Evolutionary conservation across 30 jellyfish, hydroid and myxozoan genomes (phyloP), one percentile per base, ranked within the genome.

Genomic region (Cassiopea andromeda): DNA sequence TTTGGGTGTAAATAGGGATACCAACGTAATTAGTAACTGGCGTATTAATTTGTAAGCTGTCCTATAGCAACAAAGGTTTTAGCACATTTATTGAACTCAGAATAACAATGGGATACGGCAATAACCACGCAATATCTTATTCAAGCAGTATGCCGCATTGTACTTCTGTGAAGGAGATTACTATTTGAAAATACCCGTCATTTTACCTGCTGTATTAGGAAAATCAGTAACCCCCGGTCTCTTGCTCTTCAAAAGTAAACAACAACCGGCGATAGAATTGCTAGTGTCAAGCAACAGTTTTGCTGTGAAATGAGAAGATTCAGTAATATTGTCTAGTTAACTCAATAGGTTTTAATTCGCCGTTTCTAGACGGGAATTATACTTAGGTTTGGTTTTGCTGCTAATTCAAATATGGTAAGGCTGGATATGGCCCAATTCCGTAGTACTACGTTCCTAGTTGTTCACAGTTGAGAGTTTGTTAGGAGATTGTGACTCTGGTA

Each of bases 281-380:
- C 49, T 64, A 61, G 80, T 81, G 82, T 81, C 90, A 81, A 61
- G 90, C 60, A 81, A 48, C 70, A 71, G 81, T 81, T 48, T 81
- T 66, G 90, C 67, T 81, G 48, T 49, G 50, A 18, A 60, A 7
- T 46, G 69, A 38, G 83, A 46, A 12, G 79, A 2, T 2, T 70
- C 57, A 70, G 1, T 54, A 18, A 10, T 54, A 10, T 54, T 6
- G 64, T 10, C 12, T 54, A 54, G 10, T 54, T 54, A 54, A 54
- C 10, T 54, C 64, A 54, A 10, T 54, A 10, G 12, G 7, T 10
- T 10, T 54, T 54, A 6, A 0, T 54, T 3, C 64, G 64, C 7
- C 7, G 7, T 10, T 54, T 10, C 64, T 27, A 27, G 38, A 27
- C 38, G 38, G 38, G 38, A 27, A 27, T 27, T 27, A 27, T 27